phyloP scores from a whole-genome alignment of 37 sponge, comb jelly and placozoan genomes.

The Oopsacas minuta region DNA sequence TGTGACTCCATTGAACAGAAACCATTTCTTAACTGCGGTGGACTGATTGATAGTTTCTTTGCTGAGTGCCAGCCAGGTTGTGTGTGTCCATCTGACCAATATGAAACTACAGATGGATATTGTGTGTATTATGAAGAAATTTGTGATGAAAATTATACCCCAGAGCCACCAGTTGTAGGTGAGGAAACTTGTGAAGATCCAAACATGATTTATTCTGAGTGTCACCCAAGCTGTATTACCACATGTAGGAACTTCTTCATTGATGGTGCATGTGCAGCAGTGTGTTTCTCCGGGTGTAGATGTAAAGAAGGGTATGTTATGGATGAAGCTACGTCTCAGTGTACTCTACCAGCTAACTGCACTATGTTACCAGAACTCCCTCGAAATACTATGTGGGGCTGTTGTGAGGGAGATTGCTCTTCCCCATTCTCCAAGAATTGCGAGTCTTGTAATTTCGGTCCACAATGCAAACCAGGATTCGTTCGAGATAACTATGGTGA shows the following conservation, averaged over 20 bases:
- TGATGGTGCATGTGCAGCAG: not conserved
- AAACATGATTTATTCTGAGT: not conserved
- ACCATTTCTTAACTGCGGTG: not conserved
- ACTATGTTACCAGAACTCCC: not conserved
- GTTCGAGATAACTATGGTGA: not conserved
- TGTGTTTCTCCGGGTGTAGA: not conserved
- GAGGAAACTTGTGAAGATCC: not conserved
- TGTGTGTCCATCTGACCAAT: not conserved
- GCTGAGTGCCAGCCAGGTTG: not conserved
- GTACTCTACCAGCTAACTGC: not conserved
- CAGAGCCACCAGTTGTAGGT: not conserved
- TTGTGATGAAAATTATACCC: not conserved
- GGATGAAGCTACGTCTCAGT: not conserved
- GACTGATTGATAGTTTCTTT: not conserved
- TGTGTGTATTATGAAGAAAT: not conserved
- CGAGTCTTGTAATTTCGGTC: not conserved
- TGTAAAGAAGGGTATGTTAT: not conserved
- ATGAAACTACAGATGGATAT: not conserved
- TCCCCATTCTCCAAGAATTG: not conserved
- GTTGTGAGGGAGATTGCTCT: not conserved
- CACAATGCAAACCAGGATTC: not conserved
- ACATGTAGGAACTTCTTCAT: not conserved
- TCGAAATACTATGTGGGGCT: not conserved
- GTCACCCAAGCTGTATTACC: not conserved
- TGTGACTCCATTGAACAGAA: not conserved